Conservation (phyloP, 2,113 vertebrate genomes). For the Phaetusa simplex region DNA sequence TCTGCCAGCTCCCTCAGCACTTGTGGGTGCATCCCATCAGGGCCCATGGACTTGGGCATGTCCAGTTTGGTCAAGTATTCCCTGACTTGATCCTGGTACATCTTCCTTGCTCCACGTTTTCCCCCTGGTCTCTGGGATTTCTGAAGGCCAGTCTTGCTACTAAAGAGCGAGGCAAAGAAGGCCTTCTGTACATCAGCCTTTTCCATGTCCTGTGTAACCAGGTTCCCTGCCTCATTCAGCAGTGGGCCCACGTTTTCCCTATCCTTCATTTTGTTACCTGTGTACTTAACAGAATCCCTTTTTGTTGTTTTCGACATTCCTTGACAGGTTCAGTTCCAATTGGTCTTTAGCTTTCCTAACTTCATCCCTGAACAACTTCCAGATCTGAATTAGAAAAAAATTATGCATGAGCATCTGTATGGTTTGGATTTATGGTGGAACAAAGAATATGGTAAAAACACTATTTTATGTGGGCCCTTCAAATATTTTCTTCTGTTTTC, state of each 20-base stretch:
- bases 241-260: neutral
- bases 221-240: neutral
- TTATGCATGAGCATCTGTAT: neutral
- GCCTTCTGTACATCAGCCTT: neutral
- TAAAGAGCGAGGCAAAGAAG: too few relatives aligned
- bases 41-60: neutral
- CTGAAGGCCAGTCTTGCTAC: too few relatives aligned
- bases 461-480: neutral
- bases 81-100: neutral
- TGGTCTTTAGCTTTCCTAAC: neutral
- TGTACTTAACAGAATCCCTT: neutral
- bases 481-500: neutral
- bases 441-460: neutral
- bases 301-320: neutral
- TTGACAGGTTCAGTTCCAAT: neutral
- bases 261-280: neutral
- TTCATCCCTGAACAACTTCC: neutral
- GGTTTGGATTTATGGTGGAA: neutral
- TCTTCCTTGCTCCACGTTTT: neutral
- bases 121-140: too few relatives aligned
- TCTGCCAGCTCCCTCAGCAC: neutral
- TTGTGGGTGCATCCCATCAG: neutral
- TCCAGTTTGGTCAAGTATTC: neutral
- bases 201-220: neutral
- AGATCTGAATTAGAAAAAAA: neutral